These are phyloP conservation scores for Griposia aprilina DNA, from an alignment of 2,888 invertebrate genomes.

Conservation along the genomic window DNA sequence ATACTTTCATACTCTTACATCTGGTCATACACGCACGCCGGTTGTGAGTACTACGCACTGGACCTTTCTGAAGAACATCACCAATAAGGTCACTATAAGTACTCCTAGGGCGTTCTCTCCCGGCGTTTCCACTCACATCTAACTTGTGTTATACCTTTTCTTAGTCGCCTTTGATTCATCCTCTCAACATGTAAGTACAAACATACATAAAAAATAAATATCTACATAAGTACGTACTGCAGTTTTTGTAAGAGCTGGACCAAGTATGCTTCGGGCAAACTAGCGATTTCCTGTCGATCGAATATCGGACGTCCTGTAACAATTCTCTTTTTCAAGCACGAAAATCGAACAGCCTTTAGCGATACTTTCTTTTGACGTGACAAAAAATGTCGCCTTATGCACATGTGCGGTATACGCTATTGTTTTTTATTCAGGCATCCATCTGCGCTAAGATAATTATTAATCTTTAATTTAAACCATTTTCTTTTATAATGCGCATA, in stretches of 20 bases:
- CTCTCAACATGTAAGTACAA: too few species aligned
- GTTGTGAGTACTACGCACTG: too few species aligned
- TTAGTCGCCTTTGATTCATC: background rate
- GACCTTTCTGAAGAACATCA: too few species aligned
- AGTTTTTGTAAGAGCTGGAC: background rate
- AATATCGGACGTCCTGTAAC: background rate
- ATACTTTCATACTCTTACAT: too few species aligned
- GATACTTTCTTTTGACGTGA: constrained; percentile 19
- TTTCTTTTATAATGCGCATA: too few species aligned
- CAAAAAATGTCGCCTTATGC: background rate
- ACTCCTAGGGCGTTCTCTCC: too few species aligned
- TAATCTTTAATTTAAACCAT: background rate
- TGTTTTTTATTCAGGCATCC: background rate
- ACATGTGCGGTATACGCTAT: background rate
- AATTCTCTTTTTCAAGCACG: background rate
- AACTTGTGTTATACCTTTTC: background rate
- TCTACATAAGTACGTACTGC: background rate
- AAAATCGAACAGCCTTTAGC: constrained; percentile 15
- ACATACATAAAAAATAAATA: background rate
- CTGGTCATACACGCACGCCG: too few species aligned
- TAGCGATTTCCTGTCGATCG: constrained; percentile 29
- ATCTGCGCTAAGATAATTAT: background rate
- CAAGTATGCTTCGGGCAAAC: background rate
- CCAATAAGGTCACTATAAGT: too few species aligned
- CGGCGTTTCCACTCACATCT: too few species aligned